Percentiles rank a stretch among this genome's conserved stretches.
Conservation (phyloP, 2,888 invertebrate genomes). For the Scaptomyza cyrtandrae region DNA sequence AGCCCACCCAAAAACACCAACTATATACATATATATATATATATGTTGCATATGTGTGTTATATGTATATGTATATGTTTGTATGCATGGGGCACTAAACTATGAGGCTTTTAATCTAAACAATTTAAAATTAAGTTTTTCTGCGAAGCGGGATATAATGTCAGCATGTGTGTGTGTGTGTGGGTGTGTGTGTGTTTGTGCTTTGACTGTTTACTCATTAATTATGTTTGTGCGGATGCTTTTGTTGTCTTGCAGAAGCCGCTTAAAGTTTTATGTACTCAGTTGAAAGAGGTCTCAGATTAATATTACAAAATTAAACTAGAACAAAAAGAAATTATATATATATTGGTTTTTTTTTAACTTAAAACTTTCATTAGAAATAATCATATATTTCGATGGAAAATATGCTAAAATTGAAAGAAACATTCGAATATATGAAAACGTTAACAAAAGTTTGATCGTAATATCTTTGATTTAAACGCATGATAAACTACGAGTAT, state of each 20-base stretch:
- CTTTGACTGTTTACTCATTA: conserved; percentile 64
- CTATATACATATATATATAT: neutral
- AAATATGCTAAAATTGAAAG: too few relatives aligned
- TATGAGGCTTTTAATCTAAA: conserved; percentile 72
- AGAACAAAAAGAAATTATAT: neutral
- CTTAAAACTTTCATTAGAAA: too few relatives aligned
- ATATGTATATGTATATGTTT: neutral
- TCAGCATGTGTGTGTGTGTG: conserved; percentile 4
- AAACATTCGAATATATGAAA: too few relatives aligned
- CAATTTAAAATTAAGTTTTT: conserved; percentile 77
- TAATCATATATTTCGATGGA: too few relatives aligned
- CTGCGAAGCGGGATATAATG: conserved; percentile 7
- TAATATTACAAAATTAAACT: neutral
- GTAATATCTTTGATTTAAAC: too few relatives aligned
- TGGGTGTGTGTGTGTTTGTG: conserved; percentile 7
- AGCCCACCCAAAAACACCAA: conserved; percentile 7
- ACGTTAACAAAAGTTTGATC: too few relatives aligned
- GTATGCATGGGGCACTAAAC: conserved; percentile 53
- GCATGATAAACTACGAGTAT: too few relatives aligned
- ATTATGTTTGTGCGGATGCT: conserved; percentile 58
- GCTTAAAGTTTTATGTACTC: conserved; percentile 23
- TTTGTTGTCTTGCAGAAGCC: conserved; percentile 40
- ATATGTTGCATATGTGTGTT: conserved; percentile 8
- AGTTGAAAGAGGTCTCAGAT: conserved; percentile 2
- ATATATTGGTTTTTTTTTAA: too few relatives aligned